Base-by-base conservation (phyloP, 2,113 vertebrate species). In the Marmota flaviventris region DNA sequence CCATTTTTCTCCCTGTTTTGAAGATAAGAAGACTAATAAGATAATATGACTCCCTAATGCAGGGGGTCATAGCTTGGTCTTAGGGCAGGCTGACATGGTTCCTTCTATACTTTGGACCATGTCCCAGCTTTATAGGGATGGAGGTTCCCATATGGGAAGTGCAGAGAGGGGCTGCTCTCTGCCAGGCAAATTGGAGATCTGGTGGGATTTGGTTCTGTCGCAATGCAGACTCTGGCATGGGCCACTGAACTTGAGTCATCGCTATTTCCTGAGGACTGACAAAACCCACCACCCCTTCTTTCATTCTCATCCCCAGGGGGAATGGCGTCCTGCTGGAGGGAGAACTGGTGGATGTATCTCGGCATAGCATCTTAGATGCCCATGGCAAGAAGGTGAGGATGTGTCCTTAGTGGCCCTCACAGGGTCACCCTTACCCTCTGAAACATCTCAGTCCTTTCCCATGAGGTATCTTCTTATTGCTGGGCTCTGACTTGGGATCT, bases 301-400 rank as follows among this genome's bases (percentile, higher is more conserved):
- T 63, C 24, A 25, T 18, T 96, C 67, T 88, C 29, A 0, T 90
- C 61, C 58, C 4, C 82, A 99, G 99, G 42, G 99, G 99, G 2
- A 78, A 93, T 0, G 99, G 99, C 0, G 91, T 99, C 25, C 98
- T 99, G 85, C 93, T 99, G 29, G 99, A 99, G 91, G 99, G 99
- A 70, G 98, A 98, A 4, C 96, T 99, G 58, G 72, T 99, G 8
- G 99, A 99, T 67, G 96, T 99, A 16, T 99, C 99, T 86, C 99
- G 99, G 77, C 99, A 99, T 86, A 96, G 95, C 39, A 96, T 99
- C 94, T 97, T n/a, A 32, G 99, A 99, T 37, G 65, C 39, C 92
- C 98, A 79, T 1, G 98, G 97, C 93, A 98, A 98, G 90, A 99
- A 99, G 99, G 99, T 99, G 81, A 98, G 96, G 48, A 39, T 58